Evolutionary conservation across 2,888 invertebrate genomes (phyloP), one percentile per base, ranked within the genome.

Genomic region (Epicampocera succincta): DNA sequence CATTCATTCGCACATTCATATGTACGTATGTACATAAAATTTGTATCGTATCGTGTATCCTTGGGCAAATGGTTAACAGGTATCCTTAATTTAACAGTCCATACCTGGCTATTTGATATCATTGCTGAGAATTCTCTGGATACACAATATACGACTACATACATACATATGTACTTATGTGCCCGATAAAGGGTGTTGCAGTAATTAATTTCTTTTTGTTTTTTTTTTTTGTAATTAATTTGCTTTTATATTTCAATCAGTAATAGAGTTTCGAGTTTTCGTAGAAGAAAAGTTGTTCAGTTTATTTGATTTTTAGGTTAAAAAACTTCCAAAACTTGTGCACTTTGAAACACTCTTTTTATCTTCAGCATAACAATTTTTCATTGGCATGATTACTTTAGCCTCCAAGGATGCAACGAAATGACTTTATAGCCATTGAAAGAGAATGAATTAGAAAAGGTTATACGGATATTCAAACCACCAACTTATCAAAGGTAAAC

Each of bases 21-120:
- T 60, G n/a, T 40, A 9, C 19, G n/a, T 40, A 9, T 38, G 42
- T 44, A 13, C 21, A 21, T 54, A 13, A 48, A 29, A n/a, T 21
- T 15, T 48, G n/a, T 38, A 21, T 42, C 25, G 61, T 17, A 38
- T 42, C 25, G 61, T 17, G 25, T 58, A 61, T 46, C 38, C 42
- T 63, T 17, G 21, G 50, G 52, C 25, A 66, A 65, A 66, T 48
- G 73, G 48, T 66, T 74, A 74, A 78, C 77, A 74, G 77, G 69
- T 73, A 76, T 38, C 66, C 56, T 65, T 46, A 29, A 48, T 63
- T 60, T 44, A 38, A 13, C 52, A 63, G 33, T 11, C 44, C 72
- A 44, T 73, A 42, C 44, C 8, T 33, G 1, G 8, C 6, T 17
- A 60, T 0, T 17, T 13, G 48, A 4, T 50, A 29, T 17, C 42